Evolutionary conservation across 1,140 invertebrate genomes (phyloP).

Genomic region (Cephus cinctus): DNA sequence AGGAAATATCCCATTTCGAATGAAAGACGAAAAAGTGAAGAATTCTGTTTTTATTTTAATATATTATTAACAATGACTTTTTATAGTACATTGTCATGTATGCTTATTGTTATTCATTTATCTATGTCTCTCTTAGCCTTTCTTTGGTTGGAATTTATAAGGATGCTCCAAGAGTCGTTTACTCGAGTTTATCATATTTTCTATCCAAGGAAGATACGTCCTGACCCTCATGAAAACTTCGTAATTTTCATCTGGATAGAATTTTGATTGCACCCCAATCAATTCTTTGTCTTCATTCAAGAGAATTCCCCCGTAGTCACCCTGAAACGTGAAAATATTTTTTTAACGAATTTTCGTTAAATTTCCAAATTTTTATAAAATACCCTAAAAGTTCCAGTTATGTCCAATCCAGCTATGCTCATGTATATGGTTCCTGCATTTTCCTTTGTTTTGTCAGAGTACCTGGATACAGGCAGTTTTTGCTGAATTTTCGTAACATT

Average conservation of each 20-base stretch:
- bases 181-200: too few species aligned
- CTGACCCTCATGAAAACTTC: slow-evolving; percentile 9
- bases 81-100: too few species aligned
- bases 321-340: slow-evolving; percentile 1
- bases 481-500: slow-evolving; percentile 9
- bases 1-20: too few species aligned
- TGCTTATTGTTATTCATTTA: too few species aligned
- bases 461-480: slow-evolving; percentile 9
- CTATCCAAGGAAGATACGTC: slow-evolving; percentile 5
- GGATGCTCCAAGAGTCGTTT: too few species aligned
- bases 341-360: neutral
- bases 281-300: slow-evolving; percentile 5
- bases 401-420: neutral
- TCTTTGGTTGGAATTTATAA: too few species aligned
- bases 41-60: too few species aligned
- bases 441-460: neutral
- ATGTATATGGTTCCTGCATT: slow-evolving; percentile 3
- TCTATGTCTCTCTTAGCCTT: too few species aligned
- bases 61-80: too few species aligned
- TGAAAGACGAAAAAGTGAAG: too few species aligned
- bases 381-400: slow-evolving; percentile 12
- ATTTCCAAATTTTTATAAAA: neutral
- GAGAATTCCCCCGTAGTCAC: slow-evolving; percentile 6
- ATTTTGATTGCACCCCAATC: slow-evolving; percentile 5
- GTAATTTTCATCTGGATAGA: neutral